These are phyloP conservation scores for Ischnus inquisitorius DNA, from an alignment of 2,888 invertebrate species.

Conservation along the genomic window DNA sequence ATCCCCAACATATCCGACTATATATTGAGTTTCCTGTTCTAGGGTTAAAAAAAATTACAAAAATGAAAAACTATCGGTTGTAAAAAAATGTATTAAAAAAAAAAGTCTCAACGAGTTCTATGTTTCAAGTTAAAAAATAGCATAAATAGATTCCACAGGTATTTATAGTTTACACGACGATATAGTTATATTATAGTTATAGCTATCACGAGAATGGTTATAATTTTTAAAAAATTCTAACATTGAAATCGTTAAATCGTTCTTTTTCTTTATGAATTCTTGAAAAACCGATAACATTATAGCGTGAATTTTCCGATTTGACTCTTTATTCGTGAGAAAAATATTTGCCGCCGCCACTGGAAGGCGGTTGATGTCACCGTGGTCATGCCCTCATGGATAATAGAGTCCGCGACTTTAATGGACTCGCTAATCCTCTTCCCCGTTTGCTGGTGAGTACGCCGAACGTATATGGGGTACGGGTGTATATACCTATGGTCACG, in stretches of 20 bases:
- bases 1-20: too few species aligned
- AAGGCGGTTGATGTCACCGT: conserved; percentile 84
- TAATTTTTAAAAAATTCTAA: too few species aligned
- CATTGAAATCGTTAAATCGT: too few species aligned
- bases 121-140: conserved; percentile 5
- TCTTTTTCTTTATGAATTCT: too few species aligned
- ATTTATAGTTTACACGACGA: too few species aligned
- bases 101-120: conserved; percentile 1
- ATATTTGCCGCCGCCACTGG: conserved; percentile 78
- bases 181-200: too few species aligned
- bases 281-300: too few species aligned
- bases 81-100: neutral
- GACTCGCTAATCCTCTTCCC: conserved; percentile 85
- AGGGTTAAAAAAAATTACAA: neutral
- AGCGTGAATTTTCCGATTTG: too few species aligned
- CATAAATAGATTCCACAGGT: neutral
- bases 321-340: conserved; percentile 43
- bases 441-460: conserved; percentile 82
- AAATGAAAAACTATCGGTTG: neutral
- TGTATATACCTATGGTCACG: conserved; percentile 43
- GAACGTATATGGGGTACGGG: conserved; percentile 46
- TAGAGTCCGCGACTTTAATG: conserved; percentile 86
- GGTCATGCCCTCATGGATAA: conserved; percentile 83
- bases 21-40: too few species aligned
- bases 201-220: too few species aligned